A percentile compares a stretch with the other conserved stretches of the same genome.
These are phyloP conservation scores for Ivindomyrus marchei DNA, from an alignment of 2,113 vertebrate species.

Conservation along the genomic window DNA sequence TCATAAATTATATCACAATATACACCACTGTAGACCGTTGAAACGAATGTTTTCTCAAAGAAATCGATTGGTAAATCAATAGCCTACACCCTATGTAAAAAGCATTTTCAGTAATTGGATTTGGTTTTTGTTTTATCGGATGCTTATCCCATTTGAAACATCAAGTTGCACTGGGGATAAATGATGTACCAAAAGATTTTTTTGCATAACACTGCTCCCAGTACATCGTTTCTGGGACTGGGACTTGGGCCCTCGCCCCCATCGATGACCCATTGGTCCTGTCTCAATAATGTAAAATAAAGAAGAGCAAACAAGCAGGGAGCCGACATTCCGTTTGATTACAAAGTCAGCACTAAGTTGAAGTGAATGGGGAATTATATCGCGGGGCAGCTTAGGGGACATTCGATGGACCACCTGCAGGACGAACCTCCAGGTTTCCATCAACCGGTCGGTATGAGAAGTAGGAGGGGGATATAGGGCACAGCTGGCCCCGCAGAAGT, in stretches of 20 bases:
- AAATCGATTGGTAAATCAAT: neutral
- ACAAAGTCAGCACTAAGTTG: neutral
- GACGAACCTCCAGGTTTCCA: neutral
- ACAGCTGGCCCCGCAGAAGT: neutral
- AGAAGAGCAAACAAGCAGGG: neutral
- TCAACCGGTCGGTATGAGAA: neutral
- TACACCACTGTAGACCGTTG: neutral
- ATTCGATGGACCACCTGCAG: neutral
- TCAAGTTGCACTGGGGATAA: neutral
- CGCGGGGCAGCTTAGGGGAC: neutral
- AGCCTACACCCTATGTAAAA: neutral
- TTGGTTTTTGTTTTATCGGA: neutral
- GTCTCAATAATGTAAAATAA: neutral
- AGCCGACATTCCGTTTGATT: neutral
- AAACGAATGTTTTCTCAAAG: neutral
- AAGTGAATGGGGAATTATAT: neutral
- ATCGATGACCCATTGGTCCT: neutral
- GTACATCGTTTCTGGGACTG: neutral
- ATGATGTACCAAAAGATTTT: neutral
- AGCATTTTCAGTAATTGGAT: neutral
- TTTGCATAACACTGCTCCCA: neutral
- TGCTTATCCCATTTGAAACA: neutral
- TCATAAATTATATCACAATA: neutral
- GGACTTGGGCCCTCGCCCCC: neutral
- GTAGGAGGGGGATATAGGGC: neutral